These are phyloP conservation scores for Xerus rutilus DNA, from an alignment of 2,797 vertebrate genomes.

Conservation along the genomic window DNA sequence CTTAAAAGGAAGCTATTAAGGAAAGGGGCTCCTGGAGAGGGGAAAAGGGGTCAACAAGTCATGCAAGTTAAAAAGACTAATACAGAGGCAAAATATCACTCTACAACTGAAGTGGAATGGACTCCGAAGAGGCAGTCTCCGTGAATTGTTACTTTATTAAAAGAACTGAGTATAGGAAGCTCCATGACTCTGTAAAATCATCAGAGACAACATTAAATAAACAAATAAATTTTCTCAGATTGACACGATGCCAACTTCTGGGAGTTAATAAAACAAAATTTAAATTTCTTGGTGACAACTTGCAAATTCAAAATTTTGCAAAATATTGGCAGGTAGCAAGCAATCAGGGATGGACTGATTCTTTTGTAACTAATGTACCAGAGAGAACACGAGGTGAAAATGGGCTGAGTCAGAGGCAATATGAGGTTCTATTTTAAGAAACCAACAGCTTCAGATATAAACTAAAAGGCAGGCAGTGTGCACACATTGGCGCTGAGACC, in stretches of 20 bases:
- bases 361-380: constrained; percentile 16
- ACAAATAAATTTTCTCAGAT: not conserved
- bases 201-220: not conserved
- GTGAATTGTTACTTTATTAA: not conserved
- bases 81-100: not conserved
- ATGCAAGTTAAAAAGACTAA: not conserved
- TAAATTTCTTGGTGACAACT: constrained; percentile 30
- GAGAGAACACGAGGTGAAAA: constrained; percentile 39
- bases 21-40: not conserved
- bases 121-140: not conserved
- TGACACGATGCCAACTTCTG: constrained; percentile 15
- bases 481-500: not conserved
- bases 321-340: not conserved
- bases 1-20: not conserved
- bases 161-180: not conserved
- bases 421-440: constrained; percentile 70
- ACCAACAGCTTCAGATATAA: constrained; percentile 39
- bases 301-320: constrained; percentile 3
- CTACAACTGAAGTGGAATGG: not conserved
- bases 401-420: constrained; percentile 57
- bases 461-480: constrained; percentile 37
- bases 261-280: constrained; percentile 38
- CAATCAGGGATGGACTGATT: constrained; percentile 16
- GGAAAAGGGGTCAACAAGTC: not conserved
- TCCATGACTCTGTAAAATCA: not conserved